phyloP scores from a whole-genome alignment of 2,797 vertebrate species.

The Enteromius viviparus region DNA sequence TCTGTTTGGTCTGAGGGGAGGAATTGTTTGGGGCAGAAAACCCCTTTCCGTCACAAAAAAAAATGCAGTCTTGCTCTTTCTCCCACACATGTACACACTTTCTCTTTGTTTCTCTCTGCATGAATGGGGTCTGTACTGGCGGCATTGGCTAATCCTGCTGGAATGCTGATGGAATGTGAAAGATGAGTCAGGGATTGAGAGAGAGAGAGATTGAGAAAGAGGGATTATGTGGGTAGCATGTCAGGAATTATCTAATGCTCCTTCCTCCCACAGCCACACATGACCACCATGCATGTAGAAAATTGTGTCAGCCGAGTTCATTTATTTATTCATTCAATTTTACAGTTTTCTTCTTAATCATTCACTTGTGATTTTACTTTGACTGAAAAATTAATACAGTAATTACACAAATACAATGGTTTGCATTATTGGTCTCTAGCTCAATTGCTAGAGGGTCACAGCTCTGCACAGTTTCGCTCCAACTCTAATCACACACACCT shows the following conservation, averaged over 20 bases:
- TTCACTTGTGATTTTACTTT: neutral
- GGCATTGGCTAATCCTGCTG: slow-evolving; percentile 44
- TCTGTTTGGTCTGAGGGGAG: slow-evolving; percentile 2
- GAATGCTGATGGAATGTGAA: slow-evolving; percentile 48
- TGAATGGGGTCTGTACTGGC: slow-evolving; percentile 47
- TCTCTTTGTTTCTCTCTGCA: slow-evolving; percentile 47
- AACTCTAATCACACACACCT: too few relatives aligned
- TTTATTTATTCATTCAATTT: neutral
- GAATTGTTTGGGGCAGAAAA: slow-evolving; percentile 33
- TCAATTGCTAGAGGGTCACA: too few relatives aligned
- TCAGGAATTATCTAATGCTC: slow-evolving; percentile 46
- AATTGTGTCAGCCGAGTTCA: neutral
- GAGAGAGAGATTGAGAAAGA: slow-evolving; percentile 41
- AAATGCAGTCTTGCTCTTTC: slow-evolving; percentile 6
- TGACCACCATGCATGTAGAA: slow-evolving; percentile 28
- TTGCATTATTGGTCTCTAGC: too few relatives aligned
- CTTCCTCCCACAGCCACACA: slow-evolving; percentile 2
- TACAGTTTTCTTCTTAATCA: neutral
- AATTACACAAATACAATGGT: neutral
- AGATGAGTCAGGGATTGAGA: slow-evolving; percentile 52
- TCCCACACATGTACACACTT: slow-evolving; percentile 13
- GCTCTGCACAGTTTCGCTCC: too few relatives aligned
- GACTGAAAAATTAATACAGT: neutral
- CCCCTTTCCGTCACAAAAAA: neutral
- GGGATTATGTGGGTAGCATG: slow-evolving; percentile 47